phyloP scores from a whole-genome alignment of 2,113 vertebrate genomes.

The Laterallus jamaicensis region DNA sequence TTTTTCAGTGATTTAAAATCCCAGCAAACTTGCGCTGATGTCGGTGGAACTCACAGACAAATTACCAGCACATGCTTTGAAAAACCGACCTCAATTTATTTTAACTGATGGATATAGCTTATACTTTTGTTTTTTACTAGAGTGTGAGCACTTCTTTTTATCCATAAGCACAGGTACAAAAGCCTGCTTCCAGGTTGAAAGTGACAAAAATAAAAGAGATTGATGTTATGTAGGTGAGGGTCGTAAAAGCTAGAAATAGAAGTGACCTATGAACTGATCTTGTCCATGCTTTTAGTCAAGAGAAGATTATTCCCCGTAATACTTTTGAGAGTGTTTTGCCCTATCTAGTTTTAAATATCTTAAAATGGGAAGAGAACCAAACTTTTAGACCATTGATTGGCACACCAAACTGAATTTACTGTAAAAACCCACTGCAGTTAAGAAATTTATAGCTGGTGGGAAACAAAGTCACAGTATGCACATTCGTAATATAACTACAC shows the following conservation, averaged over 20 bases:
- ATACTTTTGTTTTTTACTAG: background rate
- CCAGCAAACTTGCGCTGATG: background rate
- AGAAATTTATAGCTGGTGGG: background rate
- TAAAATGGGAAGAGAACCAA: background rate
- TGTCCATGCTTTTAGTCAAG: background rate
- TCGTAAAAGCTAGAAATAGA: background rate
- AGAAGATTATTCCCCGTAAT: background rate
- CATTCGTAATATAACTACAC: background rate
- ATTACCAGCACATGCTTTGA: background rate
- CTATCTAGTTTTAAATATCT: background rate
- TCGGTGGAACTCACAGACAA: background rate
- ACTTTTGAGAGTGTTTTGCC: background rate
- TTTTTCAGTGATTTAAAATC: background rate
- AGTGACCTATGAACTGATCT: background rate
- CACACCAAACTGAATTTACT: background rate
- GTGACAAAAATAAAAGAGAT: slow-evolving; percentile 1
- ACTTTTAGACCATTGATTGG: background rate
- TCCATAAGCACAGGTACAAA: background rate
- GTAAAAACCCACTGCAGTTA: background rate
- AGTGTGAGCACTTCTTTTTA: background rate
- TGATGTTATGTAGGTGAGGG: background rate
- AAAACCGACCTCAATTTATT: background rate
- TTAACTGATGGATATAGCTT: background rate
- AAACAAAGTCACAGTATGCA: background rate
- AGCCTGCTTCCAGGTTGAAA: background rate